A percentile compares a stretch with the other conserved stretches of the same genome.
These are phyloP conservation scores for Corythornis vintsioides DNA, from an alignment of 2,113 vertebrate species.

Conservation along the genomic window DNA sequence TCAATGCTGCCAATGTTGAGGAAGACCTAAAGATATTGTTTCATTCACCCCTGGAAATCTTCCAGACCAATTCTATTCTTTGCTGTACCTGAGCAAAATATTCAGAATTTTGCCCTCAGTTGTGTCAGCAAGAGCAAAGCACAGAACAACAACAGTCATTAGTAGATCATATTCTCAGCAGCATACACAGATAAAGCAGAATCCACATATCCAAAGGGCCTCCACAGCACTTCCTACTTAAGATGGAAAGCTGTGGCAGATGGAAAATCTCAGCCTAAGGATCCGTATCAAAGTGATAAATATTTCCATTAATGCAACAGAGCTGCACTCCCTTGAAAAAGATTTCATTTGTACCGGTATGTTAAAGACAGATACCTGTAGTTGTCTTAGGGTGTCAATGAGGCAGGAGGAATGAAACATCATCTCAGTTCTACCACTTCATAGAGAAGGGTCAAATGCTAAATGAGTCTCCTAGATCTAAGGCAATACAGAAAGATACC, in stretches of 20 bases:
- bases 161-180: neutral
- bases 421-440: neutral
- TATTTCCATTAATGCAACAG: neutral
- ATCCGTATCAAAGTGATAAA: neutral
- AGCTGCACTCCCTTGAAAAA: neutral
- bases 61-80: neutral
- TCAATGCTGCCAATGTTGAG: neutral
- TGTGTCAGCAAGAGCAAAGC: neutral
- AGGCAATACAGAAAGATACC: neutral
- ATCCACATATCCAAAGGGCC: neutral
- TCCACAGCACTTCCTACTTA: neutral
- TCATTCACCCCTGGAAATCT: neutral
- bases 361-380: neutral
- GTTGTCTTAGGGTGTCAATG: neutral
- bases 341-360: neutral
- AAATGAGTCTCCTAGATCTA: neutral
- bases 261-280: neutral
- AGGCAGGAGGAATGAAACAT: neutral
- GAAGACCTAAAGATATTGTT: neutral
- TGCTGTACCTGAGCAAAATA: neutral
- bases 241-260: neutral
- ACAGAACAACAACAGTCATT: neutral
- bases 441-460: neutral
- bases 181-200: neutral
- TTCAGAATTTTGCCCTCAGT: neutral